A percentile compares a stretch with the other conserved stretches of the same genome.
phyloP scores from a whole-genome alignment of 1,140 invertebrate genomes.

The Coptotermes formosanus region DNA sequence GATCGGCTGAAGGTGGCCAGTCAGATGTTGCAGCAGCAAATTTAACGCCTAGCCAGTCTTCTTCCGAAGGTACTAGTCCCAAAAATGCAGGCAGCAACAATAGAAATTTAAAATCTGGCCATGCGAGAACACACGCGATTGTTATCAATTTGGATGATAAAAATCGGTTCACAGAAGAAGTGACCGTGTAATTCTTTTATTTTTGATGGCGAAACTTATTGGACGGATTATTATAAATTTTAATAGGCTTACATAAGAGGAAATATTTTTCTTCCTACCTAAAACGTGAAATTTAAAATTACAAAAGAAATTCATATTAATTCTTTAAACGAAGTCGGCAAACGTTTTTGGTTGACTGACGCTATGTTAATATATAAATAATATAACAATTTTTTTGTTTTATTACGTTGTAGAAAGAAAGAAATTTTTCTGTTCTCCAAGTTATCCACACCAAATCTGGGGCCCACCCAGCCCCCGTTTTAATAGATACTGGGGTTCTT shows the following conservation, averaged over 20 bases:
- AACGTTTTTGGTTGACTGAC: too few relatives aligned
- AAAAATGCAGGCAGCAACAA: slow-evolving; percentile 14
- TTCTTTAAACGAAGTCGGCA: too few relatives aligned
- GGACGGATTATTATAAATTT: background rate
- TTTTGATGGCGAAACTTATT: background rate
- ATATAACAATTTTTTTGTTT: too few relatives aligned
- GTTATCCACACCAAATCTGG: too few relatives aligned
- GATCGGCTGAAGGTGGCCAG: background rate
- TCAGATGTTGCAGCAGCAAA: background rate
- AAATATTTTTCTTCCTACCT: background rate
- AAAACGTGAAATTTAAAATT: background rate
- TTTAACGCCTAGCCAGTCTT: background rate
- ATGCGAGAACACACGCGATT: slow-evolving; percentile 60
- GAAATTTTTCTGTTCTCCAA: too few relatives aligned
- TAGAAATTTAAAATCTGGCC: slow-evolving; percentile 23
- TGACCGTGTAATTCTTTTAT: slow-evolving; percentile 61
- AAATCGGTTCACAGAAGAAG: slow-evolving; percentile 75
- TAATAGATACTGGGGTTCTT: too few relatives aligned
- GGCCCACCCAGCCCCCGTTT: too few relatives aligned
- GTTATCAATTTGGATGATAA: slow-evolving; percentile 78
- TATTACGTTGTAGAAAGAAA: too few relatives aligned
- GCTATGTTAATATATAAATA: too few relatives aligned
- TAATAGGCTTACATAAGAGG: background rate
- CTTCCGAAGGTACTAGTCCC: background rate
- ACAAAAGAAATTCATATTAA: background rate